phyloP scores from a whole-genome alignment of 2,113 vertebrate species.

The Dryoscopus gambensis region DNA sequence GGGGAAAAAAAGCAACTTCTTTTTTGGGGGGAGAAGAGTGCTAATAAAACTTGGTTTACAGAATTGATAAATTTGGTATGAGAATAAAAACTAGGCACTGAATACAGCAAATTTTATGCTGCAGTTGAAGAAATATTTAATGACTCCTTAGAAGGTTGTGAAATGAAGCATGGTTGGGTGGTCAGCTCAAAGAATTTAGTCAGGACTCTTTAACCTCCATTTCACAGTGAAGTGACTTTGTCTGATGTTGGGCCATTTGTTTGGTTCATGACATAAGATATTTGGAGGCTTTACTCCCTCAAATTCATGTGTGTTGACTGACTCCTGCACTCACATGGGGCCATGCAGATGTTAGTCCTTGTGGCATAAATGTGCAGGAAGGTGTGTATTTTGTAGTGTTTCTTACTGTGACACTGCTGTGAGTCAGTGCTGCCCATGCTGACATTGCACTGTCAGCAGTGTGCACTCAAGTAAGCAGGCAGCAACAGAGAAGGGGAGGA shows the following conservation, averaged over 20 bases:
- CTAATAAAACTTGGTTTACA: background rate
- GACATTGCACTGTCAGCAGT: background rate
- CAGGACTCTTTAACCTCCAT: background rate
- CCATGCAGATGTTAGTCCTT: rapidly evolving
- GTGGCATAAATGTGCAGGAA: background rate
- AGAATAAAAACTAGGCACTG: background rate
- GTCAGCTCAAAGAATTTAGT: background rate
- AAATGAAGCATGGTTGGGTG: background rate
- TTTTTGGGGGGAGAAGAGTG: rapidly evolving
- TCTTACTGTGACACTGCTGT: background rate
- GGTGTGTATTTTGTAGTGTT: background rate
- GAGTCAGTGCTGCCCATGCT: background rate
- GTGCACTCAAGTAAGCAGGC: background rate
- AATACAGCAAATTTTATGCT: background rate
- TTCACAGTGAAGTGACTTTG: background rate
- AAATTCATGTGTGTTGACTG: rapidly evolving
- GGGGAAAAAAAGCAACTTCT: background rate
- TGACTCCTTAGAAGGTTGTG: background rate
- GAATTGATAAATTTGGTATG: background rate
- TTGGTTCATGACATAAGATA: background rate
- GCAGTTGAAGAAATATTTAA: background rate
- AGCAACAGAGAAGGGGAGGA: background rate
- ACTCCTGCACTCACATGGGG: background rate
- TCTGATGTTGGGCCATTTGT: background rate
- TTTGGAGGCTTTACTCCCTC: background rate